These are phyloP conservation scores for Laterallus jamaicensis DNA, from an alignment of 2,113 vertebrate genomes.

Conservation along the genomic window DNA sequence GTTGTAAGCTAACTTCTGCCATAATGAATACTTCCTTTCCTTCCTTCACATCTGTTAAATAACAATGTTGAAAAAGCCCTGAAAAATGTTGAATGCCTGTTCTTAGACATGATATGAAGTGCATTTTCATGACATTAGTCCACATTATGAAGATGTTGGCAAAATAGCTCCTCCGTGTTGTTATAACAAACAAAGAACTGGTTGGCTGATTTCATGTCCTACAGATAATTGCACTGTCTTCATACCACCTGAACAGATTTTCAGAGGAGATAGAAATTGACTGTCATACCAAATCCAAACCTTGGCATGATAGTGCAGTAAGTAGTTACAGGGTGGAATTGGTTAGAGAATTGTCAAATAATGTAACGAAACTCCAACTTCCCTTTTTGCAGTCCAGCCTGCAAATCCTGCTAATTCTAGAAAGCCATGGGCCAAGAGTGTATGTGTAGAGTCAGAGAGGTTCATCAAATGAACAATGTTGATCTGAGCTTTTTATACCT, in stretches of 20 bases:
- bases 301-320: background rate
- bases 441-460: background rate
- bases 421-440: background rate
- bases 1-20: background rate
- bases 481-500: background rate
- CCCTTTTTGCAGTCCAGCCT: background rate
- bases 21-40: background rate
- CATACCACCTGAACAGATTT: slow-evolving; percentile 11
- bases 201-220: background rate
- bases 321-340: background rate
- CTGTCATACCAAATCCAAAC: background rate
- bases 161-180: slow-evolving; percentile 37
- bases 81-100: background rate
- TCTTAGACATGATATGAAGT: background rate
- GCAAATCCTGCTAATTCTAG: accelerated
- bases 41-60: background rate
- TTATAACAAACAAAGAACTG: slow-evolving; percentile 36
- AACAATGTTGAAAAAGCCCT: background rate
- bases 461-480: background rate
- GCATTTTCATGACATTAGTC: background rate
- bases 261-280: background rate
- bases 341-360: background rate
- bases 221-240: slow-evolving; percentile 15
- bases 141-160: slow-evolving; percentile 24
- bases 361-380: background rate